Evolutionary conservation across 2,113 vertebrate genomes (phyloP).

Genomic region (Garra rufa): DNA sequence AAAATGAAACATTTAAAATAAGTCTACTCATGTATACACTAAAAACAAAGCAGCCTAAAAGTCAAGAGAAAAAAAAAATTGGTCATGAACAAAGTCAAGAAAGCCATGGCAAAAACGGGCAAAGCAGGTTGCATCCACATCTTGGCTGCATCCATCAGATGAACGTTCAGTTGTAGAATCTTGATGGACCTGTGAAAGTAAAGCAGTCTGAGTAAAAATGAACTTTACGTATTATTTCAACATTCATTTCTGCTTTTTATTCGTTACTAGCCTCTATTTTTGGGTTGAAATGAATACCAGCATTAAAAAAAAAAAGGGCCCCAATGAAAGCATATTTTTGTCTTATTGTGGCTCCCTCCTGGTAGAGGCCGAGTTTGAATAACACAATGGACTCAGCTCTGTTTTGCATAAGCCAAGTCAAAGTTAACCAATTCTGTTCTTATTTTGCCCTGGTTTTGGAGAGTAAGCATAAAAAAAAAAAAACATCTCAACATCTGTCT

Average conservation of each 20-base stretch:
- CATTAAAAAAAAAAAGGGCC: not conserved
- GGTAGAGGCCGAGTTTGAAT: too few relatives aligned
- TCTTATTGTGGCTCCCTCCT: too few relatives aligned
- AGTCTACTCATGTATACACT: not conserved
- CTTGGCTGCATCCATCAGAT: not conserved
- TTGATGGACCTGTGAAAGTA: conserved; percentile 65
- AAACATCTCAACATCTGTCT: too few relatives aligned
- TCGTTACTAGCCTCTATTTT: not conserved
- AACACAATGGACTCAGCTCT: not conserved
- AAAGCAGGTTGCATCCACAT: not conserved
- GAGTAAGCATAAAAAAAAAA: not conserved
- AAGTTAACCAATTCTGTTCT: too few relatives aligned
- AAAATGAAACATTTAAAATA: not conserved
- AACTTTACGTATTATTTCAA: not conserved
- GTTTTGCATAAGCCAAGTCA: not conserved
- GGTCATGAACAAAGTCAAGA: conserved; percentile 18
- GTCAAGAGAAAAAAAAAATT: not conserved
- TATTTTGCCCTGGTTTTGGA: not conserved
- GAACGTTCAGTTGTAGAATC: conserved; percentile 69
- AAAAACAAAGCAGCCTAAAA: conserved; percentile 25
- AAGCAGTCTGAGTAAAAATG: not conserved
- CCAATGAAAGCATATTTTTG: not conserved
- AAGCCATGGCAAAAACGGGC: not conserved
- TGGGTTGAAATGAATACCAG: not conserved
- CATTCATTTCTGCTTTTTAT: not conserved